Evolutionary conservation across 1,140 invertebrate species (phyloP).

Genomic region (Popillia japonica): DNA sequence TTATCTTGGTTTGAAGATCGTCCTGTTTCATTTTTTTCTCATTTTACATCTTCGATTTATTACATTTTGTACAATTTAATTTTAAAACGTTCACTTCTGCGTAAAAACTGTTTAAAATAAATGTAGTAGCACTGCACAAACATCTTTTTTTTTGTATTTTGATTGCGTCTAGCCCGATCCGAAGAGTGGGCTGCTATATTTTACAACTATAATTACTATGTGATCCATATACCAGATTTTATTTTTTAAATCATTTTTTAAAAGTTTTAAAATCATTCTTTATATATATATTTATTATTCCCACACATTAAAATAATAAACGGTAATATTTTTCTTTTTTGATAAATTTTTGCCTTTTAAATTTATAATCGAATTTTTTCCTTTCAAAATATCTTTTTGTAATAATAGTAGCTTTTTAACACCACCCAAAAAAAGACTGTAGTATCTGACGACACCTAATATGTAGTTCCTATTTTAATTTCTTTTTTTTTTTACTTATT

Average conservation of each 20-base stretch:
- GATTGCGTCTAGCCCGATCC: slow-evolving; percentile 53
- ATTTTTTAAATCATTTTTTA: slow-evolving; percentile 50
- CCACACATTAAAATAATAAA: slow-evolving; percentile 42
- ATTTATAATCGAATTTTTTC: slow-evolving; percentile 22
- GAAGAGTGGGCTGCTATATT: slow-evolving; percentile 58
- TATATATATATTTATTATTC: slow-evolving; percentile 43
- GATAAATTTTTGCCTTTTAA: slow-evolving; percentile 12
- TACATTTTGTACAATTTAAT: slow-evolving; percentile 50
- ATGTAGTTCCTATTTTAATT: neutral
- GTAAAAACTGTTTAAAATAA: slow-evolving; percentile 50
- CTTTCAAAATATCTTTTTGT: slow-evolving; percentile 26
- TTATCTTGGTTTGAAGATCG: slow-evolving; percentile 44
- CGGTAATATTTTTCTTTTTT: slow-evolving; percentile 28
- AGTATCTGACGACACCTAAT: slow-evolving; percentile 27
- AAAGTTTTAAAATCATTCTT: slow-evolving; percentile 38
- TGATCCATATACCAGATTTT: slow-evolving; percentile 58
- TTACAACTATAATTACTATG: slow-evolving; percentile 54
- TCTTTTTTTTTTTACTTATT: slow-evolving; percentile 17
- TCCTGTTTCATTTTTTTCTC: slow-evolving; percentile 13
- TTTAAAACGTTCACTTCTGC: slow-evolving; percentile 50
- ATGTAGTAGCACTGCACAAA: slow-evolving; percentile 53
- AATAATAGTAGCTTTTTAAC: slow-evolving; percentile 23
- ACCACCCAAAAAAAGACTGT: slow-evolving; percentile 33
- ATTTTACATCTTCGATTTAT: slow-evolving; percentile 44
- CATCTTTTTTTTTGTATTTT: slow-evolving; percentile 43